phyloP scores from a whole-genome alignment of 1,140 invertebrate species.

The Drosophila arizonae region DNA sequence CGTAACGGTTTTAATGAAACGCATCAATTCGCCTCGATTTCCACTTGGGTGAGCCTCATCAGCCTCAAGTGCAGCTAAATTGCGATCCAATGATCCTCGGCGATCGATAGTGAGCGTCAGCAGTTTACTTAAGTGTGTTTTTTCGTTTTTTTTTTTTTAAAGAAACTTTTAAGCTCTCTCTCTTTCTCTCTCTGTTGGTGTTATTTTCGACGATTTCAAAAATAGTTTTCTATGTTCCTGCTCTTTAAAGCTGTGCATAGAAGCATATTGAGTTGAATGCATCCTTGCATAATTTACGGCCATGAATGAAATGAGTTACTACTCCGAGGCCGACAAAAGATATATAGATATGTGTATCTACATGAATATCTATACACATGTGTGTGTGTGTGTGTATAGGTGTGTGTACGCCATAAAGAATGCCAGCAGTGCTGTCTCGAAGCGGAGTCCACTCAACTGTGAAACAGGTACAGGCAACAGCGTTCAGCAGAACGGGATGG shows the following conservation, averaged over 20 bases:
- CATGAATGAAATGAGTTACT: constrained; percentile 74
- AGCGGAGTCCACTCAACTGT: constrained; percentile 67
- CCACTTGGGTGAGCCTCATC: constrained; percentile 63
- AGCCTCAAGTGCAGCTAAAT: constrained; percentile 41
- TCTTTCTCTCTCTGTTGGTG: not conserved
- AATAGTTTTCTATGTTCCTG: not conserved
- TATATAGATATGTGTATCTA: constrained; percentile 12
- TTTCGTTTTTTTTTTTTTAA: constrained; percentile 13
- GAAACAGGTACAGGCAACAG: constrained; percentile 62
- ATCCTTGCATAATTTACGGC: constrained; percentile 72
- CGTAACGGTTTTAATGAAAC: constrained; percentile 78
- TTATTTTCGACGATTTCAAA: not conserved
- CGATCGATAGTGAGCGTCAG: constrained; percentile 56
- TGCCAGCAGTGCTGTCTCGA: constrained; percentile 43
- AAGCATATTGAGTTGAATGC: constrained; percentile 12
- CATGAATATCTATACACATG: not conserved
- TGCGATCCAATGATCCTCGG: constrained; percentile 20
- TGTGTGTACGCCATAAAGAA: constrained; percentile 60
- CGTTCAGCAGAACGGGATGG: constrained; percentile 35
- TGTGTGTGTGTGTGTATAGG: constrained; percentile 19
- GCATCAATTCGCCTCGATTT: constrained; percentile 68
- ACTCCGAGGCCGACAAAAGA: constrained; percentile 73
- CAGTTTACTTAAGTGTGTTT: constrained; percentile 59
- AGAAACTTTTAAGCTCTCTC: not conserved
- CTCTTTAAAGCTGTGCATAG: constrained; percentile 28